These are phyloP conservation scores for Anser cygnoides DNA, from an alignment of 2,113 vertebrate genomes.

Conservation along the genomic window DNA sequence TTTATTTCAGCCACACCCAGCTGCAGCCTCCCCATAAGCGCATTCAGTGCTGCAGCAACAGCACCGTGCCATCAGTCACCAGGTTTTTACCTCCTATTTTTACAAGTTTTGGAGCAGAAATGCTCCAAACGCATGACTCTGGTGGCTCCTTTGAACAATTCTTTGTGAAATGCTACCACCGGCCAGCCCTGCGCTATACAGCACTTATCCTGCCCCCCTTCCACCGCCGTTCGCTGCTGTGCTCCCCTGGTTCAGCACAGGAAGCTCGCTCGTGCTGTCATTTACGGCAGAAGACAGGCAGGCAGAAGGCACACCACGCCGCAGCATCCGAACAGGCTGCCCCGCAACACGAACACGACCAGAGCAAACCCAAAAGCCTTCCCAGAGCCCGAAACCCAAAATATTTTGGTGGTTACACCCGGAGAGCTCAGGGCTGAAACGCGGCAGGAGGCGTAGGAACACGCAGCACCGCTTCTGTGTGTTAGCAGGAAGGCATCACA, in stretches of 20 bases:
- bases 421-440: neutral
- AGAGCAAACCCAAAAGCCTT: neutral
- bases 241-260: neutral
- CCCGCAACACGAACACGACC: accelerated
- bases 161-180: neutral
- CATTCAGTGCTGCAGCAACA: neutral
- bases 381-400: neutral
- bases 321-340: neutral
- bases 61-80: neutral
- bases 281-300: neutral
- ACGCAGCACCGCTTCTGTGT: neutral
- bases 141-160: neutral
- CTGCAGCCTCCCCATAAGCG: neutral
- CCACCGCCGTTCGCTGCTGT: accelerated
- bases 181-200: neutral
- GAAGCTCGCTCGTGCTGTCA: neutral
- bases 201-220: neutral
- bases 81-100: neutral
- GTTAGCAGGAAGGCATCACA: neutral
- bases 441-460: accelerated
- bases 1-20: neutral
- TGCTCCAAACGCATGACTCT: neutral
- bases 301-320: neutral
- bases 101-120: neutral
- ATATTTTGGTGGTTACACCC: accelerated